Conservation (phyloP, 2,797 vertebrate genomes). For the Rallus crepitans region DNA sequence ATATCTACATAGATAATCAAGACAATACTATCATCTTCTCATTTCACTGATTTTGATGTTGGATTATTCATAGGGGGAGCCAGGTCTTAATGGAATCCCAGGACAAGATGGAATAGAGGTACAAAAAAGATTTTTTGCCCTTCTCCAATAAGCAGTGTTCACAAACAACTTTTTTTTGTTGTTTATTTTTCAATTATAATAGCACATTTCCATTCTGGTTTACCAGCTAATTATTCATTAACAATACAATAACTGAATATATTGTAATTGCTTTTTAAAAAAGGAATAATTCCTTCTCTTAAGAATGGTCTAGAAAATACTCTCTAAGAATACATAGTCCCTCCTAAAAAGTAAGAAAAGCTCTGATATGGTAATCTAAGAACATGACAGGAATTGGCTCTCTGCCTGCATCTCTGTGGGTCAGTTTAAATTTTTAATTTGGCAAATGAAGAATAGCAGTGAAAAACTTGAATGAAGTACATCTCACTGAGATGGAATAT, state of each 20-base stretch:
- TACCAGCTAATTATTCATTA: neutral
- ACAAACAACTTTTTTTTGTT: neutral
- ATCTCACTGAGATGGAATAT: neutral
- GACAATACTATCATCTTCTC: neutral
- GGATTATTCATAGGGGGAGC: constrained; percentile 83
- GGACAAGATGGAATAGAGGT: constrained; percentile 89
- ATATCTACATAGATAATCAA: neutral
- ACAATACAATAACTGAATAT: neutral
- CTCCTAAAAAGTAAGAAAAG: neutral
- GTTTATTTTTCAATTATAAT: neutral
- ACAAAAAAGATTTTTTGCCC: neutral
- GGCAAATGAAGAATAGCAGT: neutral
- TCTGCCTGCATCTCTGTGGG: neutral
- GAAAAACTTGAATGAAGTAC: neutral
- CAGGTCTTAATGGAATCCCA: constrained; percentile 87
- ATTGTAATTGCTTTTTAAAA: neutral
- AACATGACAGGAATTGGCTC: neutral
- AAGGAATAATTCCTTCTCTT: neutral
- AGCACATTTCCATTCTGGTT: neutral
- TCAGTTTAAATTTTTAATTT: neutral
- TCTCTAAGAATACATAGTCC: neutral
- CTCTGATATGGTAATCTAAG: neutral
- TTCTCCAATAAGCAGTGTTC: neutral
- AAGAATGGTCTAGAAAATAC: neutral
- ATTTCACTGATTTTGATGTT: neutral